These are phyloP conservation scores for Tigriopus californicus DNA, from an alignment of 2,888 invertebrate genomes.

Conservation along the genomic window DNA sequence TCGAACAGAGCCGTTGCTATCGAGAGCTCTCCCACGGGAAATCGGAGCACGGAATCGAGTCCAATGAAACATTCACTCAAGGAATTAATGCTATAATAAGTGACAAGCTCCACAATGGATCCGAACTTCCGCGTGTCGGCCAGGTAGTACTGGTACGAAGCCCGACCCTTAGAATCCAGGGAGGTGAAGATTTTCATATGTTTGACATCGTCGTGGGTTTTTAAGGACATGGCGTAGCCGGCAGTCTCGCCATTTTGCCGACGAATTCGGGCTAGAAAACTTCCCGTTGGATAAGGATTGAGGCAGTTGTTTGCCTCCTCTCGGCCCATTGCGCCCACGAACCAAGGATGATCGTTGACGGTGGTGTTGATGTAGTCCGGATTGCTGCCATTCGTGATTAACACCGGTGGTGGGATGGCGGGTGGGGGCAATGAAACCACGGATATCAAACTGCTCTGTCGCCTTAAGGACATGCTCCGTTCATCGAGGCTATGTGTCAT, in stretches of 20 bases:
- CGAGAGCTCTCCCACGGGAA: conserved; percentile 6
- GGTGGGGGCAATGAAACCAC: not conserved
- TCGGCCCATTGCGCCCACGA: conserved; percentile 14
- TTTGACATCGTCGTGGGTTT: conserved; percentile 19
- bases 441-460: not conserved
- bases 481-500: not conserved
- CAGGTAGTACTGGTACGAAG: not conserved
- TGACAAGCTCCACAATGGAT: conserved; percentile 18
- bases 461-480: not conserved
- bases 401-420: not conserved
- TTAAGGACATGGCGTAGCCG: conserved; percentile 13
- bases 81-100: conserved; percentile 14
- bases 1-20: not conserved
- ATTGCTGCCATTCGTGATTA: conserved; percentile 1
- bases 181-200: conserved; percentile 19
- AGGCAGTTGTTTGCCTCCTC: conserved; percentile 9
- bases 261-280: conserved; percentile 4
- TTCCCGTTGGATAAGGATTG: conserved; percentile 1
- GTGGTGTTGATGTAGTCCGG: conserved; percentile 11
- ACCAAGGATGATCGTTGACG: conserved; percentile 16
- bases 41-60: not conserved
- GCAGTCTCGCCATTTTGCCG: not conserved
- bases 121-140: conserved; percentile 16
- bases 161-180: conserved; percentile 3
- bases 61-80: conserved; percentile 7